phyloP scores from a whole-genome alignment of 2,113 vertebrate species.

The Pagrus major region DNA sequence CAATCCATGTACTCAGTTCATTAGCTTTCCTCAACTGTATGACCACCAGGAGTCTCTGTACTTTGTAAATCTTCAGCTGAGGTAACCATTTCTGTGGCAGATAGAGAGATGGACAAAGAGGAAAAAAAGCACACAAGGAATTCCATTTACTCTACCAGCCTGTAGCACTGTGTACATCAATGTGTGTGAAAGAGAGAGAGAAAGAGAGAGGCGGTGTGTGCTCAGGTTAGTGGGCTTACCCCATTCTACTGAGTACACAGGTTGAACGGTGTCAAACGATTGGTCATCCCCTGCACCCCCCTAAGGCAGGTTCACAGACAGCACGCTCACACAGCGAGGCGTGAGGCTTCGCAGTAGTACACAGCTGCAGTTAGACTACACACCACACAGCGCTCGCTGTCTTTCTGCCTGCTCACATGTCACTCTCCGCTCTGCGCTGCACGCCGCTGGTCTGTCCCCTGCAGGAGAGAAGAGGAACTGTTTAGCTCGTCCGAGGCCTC shows the following conservation, averaged over 20 bases:
- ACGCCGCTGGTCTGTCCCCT: neutral
- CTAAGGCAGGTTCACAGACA: conserved; percentile 14
- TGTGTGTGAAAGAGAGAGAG: conserved; percentile 6
- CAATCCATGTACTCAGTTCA: neutral
- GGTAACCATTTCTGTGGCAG: neutral
- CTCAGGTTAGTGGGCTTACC: conserved; percentile 23
- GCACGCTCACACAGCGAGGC: neutral
- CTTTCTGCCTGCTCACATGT: conserved; percentile 7
- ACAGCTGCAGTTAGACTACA: neutral
- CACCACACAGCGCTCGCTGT: conserved; percentile 10
- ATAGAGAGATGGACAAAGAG: neutral
- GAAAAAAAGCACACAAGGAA: neutral
- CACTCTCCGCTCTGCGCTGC: conserved; percentile 12
- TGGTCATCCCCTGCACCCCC: conserved; percentile 20
- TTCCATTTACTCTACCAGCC: conserved; percentile 3
- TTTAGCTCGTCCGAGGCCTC: conserved; percentile 15
- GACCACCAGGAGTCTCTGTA: neutral
- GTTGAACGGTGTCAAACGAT: conserved; percentile 49
- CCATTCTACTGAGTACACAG: conserved; percentile 35
- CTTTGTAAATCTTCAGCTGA: neutral
- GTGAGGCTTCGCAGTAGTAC: conserved; percentile 11
- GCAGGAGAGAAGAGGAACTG: conserved; percentile 33
- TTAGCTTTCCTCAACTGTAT: neutral
- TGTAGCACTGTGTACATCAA: neutral
- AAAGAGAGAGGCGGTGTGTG: neutral